phyloP scores from a whole-genome alignment of 2,113 vertebrate genomes.

The Arvicanthis niloticus region DNA sequence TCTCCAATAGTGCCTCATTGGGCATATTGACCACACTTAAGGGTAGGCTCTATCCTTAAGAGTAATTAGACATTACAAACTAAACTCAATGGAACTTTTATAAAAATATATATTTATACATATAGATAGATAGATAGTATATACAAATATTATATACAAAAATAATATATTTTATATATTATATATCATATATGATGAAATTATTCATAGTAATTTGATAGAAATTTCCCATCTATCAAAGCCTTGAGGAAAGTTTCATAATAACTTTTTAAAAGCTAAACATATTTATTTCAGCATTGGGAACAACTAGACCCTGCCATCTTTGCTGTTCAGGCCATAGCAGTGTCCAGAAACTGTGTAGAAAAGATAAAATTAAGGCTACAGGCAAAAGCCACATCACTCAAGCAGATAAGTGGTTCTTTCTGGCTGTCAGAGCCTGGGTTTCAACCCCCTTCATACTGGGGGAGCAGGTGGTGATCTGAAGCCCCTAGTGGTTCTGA shows the following conservation, averaged over 20 bases:
- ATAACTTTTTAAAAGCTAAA: not conserved
- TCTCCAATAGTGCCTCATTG: not conserved
- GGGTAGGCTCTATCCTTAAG: not conserved
- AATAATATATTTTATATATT: too few species aligned
- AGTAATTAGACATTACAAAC: not conserved
- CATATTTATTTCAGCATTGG: not conserved
- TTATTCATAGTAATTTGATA: not conserved
- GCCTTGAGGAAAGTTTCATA: not conserved
- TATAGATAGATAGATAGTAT: too few species aligned
- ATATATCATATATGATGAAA: not conserved
- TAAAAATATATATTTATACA: too few species aligned
- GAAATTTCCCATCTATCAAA: constrained; percentile 39
- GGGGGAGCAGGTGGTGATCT: not conserved
- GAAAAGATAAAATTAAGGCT: not conserved
- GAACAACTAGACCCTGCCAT: not conserved
- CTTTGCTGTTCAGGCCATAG: not conserved
- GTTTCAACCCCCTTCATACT: too few species aligned
- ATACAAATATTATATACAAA: too few species aligned
- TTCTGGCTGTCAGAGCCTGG: not conserved
- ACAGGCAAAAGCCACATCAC: not conserved
- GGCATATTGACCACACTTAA: not conserved
- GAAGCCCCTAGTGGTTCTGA: not conserved
- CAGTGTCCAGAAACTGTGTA: not conserved
- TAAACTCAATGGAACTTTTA: not conserved
- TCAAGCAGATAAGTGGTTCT: not conserved